Base-by-base conservation (phyloP, 1,140 invertebrate species). In the Aethina tumida region DNA sequence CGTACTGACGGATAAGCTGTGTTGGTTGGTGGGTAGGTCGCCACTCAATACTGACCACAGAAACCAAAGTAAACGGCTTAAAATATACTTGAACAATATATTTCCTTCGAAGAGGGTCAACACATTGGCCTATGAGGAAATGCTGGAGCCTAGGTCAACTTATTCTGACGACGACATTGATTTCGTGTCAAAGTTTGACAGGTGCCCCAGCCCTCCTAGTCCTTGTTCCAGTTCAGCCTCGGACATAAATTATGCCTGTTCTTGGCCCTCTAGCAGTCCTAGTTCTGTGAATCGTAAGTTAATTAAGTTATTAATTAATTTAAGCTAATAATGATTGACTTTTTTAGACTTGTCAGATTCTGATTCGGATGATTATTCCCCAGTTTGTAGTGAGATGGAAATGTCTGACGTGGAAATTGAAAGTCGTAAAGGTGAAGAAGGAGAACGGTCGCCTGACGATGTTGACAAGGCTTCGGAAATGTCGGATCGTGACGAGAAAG, bases 351-450 rank as follows among this genome's bases (percentile, higher is more conserved):
- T 41, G 19, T 40, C 34, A 35, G 49, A 56, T 26, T 56, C 54
- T 5, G 59, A 62, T 48, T 63, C 59, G 0, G 56, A 58, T 25
- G 45, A 62, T 42, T 63, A 63, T 50, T 62, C 58, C 9, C 60
- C 71, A 3, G 65, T 74, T 3, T 73, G 69, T 41, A 73, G 70
- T 48, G 71, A 73, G 21, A 53, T 49, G 1, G 69, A 71, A 40
- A 58, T 56, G 13, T 56, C 60, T 12, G 48, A 56, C 20, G 5
- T 16, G 13, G 16, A 7, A 14, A 16, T 20, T 8, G 17, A 24
- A 20, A 36, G 10, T 19, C 26, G 26, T 19, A n/a, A 24, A 30
- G 28, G 18, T 13, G 54, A 53, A 9, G 53, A 53, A 16, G 37
- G 52, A 25, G 39, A 46, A 26, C 8, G 14, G 1, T 20, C 14